Base-by-base conservation (phyloP, 1,140 invertebrate genomes). In the Carposina sasakii region DNA sequence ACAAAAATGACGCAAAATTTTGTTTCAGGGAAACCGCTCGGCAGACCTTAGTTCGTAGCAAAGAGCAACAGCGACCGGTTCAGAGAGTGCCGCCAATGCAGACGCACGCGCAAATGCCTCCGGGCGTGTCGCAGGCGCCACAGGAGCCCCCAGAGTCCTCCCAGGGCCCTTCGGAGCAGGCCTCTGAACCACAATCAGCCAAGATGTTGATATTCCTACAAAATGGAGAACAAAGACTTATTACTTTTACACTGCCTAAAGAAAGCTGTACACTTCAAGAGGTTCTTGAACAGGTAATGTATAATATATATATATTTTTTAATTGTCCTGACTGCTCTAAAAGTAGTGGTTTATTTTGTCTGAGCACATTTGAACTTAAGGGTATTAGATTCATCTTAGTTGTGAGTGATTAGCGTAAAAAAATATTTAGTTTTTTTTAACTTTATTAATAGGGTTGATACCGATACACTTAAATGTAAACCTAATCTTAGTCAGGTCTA, bases 181-280 rank as follows among this genome's bases (percentile, higher is more conserved):
- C 67, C 0, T 74, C 87, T 6, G 76, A 85, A 37, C 87, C 87
- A 1, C 89, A 90, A 60, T 89, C 87, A 21, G 91, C 91, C 1
- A 90, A 91, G 70, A 93, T 93, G 92, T 81, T 93, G 54, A 91
- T 93, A 13, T 87, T 92, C 31, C 76, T 93, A 43, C 87, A 88
- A 53, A 91, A 88, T 46, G 91, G 91, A 8, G 91, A 93, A 77
- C 91, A 93, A 61, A 88, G 92, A 70, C 81, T 93, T 26, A 93
- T 93, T 31, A 93, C 91, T 1, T 93, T 93, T 61, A 92, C 92
- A 24, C 81, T 93, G 58, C 92, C 92, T 4, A 90, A 91, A 57
- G 91, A 93, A 66, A 91, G 90, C 51, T 93, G 92, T 69, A 93
- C 91, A 0, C 90, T 93, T 36, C 90, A 92, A 71, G 91, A 93